A percentile compares a stretch with the other conserved stretches of the same genome.
phyloP scores from a whole-genome alignment of 2,888 invertebrate genomes.

The Parelbella ahira region DNA sequence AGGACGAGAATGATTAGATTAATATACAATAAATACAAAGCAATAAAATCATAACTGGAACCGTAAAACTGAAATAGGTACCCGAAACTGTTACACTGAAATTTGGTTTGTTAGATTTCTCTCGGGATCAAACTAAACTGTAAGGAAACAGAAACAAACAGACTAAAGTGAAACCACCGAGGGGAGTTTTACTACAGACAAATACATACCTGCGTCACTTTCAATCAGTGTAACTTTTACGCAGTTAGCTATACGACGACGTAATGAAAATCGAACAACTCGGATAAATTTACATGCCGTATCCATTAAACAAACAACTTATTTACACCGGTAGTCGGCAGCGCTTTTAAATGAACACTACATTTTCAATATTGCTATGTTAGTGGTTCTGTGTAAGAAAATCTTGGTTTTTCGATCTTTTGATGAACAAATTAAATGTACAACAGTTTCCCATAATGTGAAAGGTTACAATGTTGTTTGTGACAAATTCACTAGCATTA shows the following conservation, averaged over 20 bases:
- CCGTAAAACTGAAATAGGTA: too few species aligned
- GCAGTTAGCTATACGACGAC: slow-evolving; percentile 2
- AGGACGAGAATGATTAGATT: too few species aligned
- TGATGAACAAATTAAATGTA: slow-evolving; percentile 11
- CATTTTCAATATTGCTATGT: slow-evolving; percentile 17
- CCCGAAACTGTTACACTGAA: too few species aligned
- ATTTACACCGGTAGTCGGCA: slow-evolving; percentile 8
- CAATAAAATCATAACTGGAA: too few species aligned
- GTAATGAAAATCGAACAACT: slow-evolving; percentile 15
- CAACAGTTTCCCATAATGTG: slow-evolving; percentile 5
- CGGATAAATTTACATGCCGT: slow-evolving; percentile 11
- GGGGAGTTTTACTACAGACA: neutral
- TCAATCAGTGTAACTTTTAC: slow-evolving; percentile 13
- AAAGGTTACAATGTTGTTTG: slow-evolving; percentile 7
- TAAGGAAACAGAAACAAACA: neutral
- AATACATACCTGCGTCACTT: neutral
- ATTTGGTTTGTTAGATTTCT: too few species aligned
- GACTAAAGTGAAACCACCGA: neutral
- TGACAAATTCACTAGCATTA: neutral
- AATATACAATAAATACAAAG: too few species aligned
- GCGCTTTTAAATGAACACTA: slow-evolving; percentile 16
- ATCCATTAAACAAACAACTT: slow-evolving; percentile 17
- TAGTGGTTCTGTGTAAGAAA: too few species aligned
- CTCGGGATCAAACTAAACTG: too few species aligned
- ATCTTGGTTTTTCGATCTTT: slow-evolving; percentile 13